Base-by-base conservation (phyloP, 92 coral and sea anemone genomes). In the Phenganax marumi region DNA sequence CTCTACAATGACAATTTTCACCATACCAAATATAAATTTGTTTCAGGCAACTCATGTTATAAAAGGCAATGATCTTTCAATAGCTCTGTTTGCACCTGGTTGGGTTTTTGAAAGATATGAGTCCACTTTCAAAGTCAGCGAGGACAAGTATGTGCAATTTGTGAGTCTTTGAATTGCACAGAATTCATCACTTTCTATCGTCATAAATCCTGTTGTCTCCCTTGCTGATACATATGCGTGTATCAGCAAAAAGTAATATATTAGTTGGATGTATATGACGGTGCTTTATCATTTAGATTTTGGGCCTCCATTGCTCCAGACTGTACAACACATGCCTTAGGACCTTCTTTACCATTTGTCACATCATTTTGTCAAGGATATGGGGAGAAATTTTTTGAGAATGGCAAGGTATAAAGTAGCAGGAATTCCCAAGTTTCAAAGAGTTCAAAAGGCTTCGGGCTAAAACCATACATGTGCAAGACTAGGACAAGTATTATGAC, bases 21-120 rank as follows among this genome's bases (percentile, higher is more conserved):
- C 52, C 77, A 18, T 43, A 22, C 2, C 6, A 3, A 58, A 22
- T 74, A 14, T 23, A 18, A 1, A 47, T 78, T 50, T 57, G n/a
- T 66, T 75, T 17, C 87, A 94, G 98, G 98, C 98, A 13, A 89
- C 93, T 74, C 88, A 87, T 74, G 93, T 88, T 12, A 90, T 93
- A 68, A 90, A 93, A 76, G 90, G 91, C 12, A 94, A 92, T 65
- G 90, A 88, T 55, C 81, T 96, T 7, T 96, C 99, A 8, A 86
- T 90, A 18, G 99, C 99, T 24, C 70, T 96, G 80, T 96, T 96
- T 91, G 99, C 99, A 25, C 99, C 97, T 57, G 99, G 99, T 22
- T 96, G 99, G 99, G 97, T 96, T 13, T 84, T 87, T 88, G 97
- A 92, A 79, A 91, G 90, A 13, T 91, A 87, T 2, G 79, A 74